A percentile compares a stretch with the other conserved stretches of the same genome.
Evolutionary conservation across 2,113 vertebrate genomes (phyloP).

Genomic region (Ellobius talpinus): DNA sequence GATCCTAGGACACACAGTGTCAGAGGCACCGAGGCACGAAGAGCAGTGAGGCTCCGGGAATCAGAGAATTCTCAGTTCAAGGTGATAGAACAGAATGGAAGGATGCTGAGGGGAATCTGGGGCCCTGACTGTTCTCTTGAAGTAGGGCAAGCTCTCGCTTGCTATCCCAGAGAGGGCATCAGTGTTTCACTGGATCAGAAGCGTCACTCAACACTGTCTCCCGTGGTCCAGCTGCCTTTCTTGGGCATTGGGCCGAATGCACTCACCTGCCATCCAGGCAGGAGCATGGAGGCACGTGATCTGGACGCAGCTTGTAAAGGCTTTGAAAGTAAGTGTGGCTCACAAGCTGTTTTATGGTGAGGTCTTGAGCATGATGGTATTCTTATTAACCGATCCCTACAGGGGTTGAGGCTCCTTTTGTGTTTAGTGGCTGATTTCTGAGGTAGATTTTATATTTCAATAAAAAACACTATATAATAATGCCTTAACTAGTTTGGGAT

Average conservation of each 20-base stretch:
- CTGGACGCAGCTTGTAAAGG: not conserved
- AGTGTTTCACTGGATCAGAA: not conserved
- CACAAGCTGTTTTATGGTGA: not conserved
- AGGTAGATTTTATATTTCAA: constrained; percentile 67
- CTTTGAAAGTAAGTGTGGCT: constrained; percentile 13
- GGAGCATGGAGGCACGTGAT: not conserved
- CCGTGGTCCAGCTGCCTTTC: not conserved
- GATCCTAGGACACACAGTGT: not conserved
- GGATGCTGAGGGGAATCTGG: not conserved
- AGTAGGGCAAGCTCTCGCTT: not conserved
- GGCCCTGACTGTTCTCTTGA: not conserved
- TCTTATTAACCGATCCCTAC: constrained; percentile 33
- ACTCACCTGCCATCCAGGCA: not conserved
- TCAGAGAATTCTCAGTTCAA: not conserved
- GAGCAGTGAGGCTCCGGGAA: not conserved
- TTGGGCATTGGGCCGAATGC: fast-evolving
- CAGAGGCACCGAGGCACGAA: not conserved
- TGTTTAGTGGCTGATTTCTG: constrained; percentile 58
- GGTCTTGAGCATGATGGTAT: not conserved
- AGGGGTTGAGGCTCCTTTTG: not conserved
- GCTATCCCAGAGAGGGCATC: not conserved
- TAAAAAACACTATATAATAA: constrained; percentile 42
- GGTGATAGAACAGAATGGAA: not conserved
- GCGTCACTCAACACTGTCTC: not conserved
- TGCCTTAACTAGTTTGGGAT: constrained; percentile 70